phyloP scores from a whole-genome alignment of 1,140 invertebrate species.

The Amyelois transitella region DNA sequence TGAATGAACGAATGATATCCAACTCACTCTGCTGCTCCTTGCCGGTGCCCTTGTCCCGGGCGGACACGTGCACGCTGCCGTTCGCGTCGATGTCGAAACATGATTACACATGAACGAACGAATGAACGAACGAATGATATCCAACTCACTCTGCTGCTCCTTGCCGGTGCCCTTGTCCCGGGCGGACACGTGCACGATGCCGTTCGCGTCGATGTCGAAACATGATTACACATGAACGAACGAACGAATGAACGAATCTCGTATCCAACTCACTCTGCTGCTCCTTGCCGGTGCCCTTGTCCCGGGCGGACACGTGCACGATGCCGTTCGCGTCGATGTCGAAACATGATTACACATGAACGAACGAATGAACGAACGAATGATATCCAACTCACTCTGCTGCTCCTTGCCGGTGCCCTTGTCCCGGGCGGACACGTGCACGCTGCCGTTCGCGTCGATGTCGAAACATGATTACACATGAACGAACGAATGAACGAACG shows the following conservation, averaged over 20 bases:
- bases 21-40: conserved; percentile 99
- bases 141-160: conserved; percentile 98
- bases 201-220: conserved; percentile 99
- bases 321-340: conserved; percentile 99
- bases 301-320: conserved; percentile 97
- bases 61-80: conserved; percentile 99
- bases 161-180: conserved; percentile 99
- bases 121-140: no score
- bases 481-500: no score
- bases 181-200: conserved; percentile 98
- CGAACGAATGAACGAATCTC: no score
- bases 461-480: no score
- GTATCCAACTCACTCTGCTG: conserved; percentile 98
- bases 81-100: conserved; percentile 99
- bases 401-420: conserved; percentile 99
- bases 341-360: no score
- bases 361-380: no score
- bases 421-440: conserved; percentile 97
- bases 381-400: conserved; percentile 96
- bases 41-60: conserved; percentile 97
- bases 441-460: conserved; percentile 99
- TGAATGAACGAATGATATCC: no score
- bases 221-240: no score
- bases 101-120: no score
- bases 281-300: conserved; percentile 99